phyloP scores from a whole-genome alignment of 1,140 invertebrate species.

The Gryllus bimaculatus region DNA sequence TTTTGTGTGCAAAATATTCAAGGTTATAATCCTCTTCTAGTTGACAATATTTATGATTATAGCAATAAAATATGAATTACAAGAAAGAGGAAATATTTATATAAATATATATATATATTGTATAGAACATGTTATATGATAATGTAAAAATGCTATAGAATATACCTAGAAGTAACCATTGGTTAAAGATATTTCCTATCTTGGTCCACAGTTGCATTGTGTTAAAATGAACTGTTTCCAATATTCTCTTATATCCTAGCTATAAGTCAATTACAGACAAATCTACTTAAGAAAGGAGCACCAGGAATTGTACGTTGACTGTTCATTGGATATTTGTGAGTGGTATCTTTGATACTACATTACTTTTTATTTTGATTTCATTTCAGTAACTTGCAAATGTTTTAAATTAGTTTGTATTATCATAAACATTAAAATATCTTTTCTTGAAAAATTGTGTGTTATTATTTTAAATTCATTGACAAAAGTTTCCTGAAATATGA shows the following conservation, averaged over 20 bases:
- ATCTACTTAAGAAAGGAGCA: not conserved
- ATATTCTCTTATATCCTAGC: constrained; percentile 10
- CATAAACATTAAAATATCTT: not conserved
- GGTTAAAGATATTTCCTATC: not conserved
- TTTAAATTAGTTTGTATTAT: not conserved
- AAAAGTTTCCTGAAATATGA: not conserved
- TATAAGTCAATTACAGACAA: constrained; percentile 13
- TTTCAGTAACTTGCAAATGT: not conserved
- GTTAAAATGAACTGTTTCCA: not conserved
- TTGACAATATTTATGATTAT: too few relatives aligned
- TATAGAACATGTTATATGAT: too few relatives aligned
- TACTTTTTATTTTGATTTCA: not conserved
- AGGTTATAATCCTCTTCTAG: too few relatives aligned
- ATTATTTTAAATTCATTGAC: not conserved
- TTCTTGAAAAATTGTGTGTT: not conserved
- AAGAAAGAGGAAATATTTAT: too few relatives aligned
- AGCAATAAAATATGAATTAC: too few relatives aligned
- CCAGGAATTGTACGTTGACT: constrained; percentile 11
- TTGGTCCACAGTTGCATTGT: not conserved
- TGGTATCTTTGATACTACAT: not conserved
- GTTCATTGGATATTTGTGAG: not conserved
- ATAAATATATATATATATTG: too few relatives aligned
- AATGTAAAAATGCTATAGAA: not conserved
- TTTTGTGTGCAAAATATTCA: too few relatives aligned
- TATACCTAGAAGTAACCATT: not conserved